These are phyloP conservation scores for Hippocampus abdominalis DNA, from an alignment of 2,113 vertebrate species.

Conservation along the genomic window DNA sequence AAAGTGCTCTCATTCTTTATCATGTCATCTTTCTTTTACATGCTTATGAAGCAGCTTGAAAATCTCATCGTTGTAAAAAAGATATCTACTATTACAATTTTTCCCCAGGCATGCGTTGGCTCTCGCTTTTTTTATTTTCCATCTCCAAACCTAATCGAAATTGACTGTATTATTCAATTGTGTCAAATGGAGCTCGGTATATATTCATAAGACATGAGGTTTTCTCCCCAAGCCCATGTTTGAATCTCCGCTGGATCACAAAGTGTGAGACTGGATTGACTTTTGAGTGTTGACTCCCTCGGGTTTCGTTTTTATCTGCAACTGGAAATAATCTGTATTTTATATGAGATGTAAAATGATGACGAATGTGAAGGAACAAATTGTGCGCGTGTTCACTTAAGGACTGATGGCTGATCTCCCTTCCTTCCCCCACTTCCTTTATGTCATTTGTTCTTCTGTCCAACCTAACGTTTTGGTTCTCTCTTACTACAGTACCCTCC, in stretches of 20 bases:
- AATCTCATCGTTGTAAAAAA: not conserved
- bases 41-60: conserved; percentile 16
- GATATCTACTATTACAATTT: not conserved
- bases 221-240: conserved; percentile 17
- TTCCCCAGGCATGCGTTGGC: not conserved
- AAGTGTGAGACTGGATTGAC: conserved; percentile 59
- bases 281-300: conserved; percentile 28
- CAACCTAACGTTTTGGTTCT: not conserved
- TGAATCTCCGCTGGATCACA: conserved; percentile 60
- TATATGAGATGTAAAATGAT: conserved; percentile 17
- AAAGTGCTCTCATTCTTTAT: not conserved
- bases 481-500: no score
- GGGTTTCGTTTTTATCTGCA: conserved; percentile 47
- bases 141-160: conserved; percentile 13
- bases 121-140: conserved; percentile 1
- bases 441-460: not conserved
- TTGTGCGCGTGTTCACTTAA: no score
- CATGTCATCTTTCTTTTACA: not conserved
- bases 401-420: conserved; percentile 5
- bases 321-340: conserved; percentile 35
- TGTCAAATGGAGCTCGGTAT: conserved; percentile 27
- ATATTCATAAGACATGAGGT: conserved; percentile 43
- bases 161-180: conserved; percentile 45
- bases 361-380: conserved; percentile 18
- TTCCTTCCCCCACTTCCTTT: not conserved